These are phyloP conservation scores for Stenolophus ochropezus DNA, from an alignment of 2,888 invertebrate species.

Conservation along the genomic window DNA sequence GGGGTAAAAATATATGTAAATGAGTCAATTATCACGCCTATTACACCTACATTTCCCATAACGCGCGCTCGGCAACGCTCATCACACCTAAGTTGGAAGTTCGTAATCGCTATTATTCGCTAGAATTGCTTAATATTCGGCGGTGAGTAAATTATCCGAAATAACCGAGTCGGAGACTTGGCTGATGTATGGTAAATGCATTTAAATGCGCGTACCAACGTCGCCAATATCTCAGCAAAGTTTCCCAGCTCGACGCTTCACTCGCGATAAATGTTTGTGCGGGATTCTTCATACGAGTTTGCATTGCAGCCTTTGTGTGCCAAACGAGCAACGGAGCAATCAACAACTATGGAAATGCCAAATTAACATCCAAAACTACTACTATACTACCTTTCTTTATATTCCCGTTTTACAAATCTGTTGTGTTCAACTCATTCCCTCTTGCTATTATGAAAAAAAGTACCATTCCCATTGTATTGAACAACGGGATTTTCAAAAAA, in stretches of 20 bases:
- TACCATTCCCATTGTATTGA: too few relatives aligned
- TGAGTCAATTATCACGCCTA: slow-evolving; percentile 29
- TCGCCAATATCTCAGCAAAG: neutral
- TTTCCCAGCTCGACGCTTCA: neutral
- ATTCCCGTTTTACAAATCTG: too few relatives aligned
- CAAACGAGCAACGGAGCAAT: neutral
- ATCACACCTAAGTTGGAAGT: slow-evolving; percentile 38
- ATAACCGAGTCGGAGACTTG: slow-evolving; percentile 38
- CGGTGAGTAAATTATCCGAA: slow-evolving; percentile 29
- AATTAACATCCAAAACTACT: too few relatives aligned
- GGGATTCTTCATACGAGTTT: neutral
- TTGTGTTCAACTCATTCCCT: too few relatives aligned
- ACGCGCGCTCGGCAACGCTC: neutral
- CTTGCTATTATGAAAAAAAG: too few relatives aligned
- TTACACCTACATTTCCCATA: slow-evolving; percentile 27
- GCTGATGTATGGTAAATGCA: slow-evolving; percentile 37
- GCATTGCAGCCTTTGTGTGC: neutral
- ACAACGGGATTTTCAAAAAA: too few relatives aligned
- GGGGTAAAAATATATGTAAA: slow-evolving; percentile 35
- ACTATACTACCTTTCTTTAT: too few relatives aligned
- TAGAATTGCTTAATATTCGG: slow-evolving; percentile 46
- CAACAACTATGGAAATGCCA: neutral
- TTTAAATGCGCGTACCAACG: slow-evolving; percentile 7
- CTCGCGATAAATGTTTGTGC: neutral
- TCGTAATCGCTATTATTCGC: slow-evolving; percentile 47